phyloP scores from a whole-genome alignment of 2,888 invertebrate species.

The Drosophila cognata region DNA sequence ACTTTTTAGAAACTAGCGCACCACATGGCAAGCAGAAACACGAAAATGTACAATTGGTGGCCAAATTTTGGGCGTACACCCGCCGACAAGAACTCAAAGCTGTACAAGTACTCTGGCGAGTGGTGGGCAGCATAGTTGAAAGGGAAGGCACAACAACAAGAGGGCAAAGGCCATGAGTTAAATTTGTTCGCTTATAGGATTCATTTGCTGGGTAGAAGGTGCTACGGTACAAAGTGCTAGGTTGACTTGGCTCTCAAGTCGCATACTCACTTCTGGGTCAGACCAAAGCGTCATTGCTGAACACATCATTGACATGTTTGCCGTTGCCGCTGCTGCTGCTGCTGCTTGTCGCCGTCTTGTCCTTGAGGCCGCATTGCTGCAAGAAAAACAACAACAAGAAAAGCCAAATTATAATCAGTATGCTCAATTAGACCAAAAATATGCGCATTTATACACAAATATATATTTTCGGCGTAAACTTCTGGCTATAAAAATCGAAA shows the following conservation, averaged over 20 bases:
- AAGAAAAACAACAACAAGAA: constrained; percentile 15
- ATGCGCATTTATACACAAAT: background rate
- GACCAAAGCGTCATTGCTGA: constrained; percentile 84
- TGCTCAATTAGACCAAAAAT: constrained; percentile 34
- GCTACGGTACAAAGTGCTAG: background rate
- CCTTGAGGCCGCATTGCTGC: constrained; percentile 84
- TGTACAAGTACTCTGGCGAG: constrained; percentile 69
- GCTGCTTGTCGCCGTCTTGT: constrained; percentile 69
- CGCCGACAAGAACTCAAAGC: constrained; percentile 70
- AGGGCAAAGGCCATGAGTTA: constrained; percentile 47
- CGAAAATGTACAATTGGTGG: constrained; percentile 71
- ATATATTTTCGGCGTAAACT: background rate
- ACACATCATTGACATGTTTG: constrained; percentile 85
- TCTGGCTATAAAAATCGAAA: constrained; percentile 17
- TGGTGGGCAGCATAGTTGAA: constrained; percentile 41
- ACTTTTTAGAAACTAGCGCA: constrained; percentile 70
- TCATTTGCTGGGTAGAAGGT: constrained; percentile 11
- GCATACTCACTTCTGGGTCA: constrained; percentile 84
- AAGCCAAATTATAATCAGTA: background rate
- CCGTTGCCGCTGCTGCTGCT: constrained; percentile 52
- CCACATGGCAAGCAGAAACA: constrained; percentile 66
- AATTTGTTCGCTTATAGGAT: constrained; percentile 20
- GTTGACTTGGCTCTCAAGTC: constrained; percentile 17
- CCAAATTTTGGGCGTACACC: constrained; percentile 59
- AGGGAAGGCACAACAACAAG: constrained; percentile 28